Evolutionary conservation across 2,113 vertebrate genomes (phyloP).

Genomic region (Barbus barbus): DNA sequence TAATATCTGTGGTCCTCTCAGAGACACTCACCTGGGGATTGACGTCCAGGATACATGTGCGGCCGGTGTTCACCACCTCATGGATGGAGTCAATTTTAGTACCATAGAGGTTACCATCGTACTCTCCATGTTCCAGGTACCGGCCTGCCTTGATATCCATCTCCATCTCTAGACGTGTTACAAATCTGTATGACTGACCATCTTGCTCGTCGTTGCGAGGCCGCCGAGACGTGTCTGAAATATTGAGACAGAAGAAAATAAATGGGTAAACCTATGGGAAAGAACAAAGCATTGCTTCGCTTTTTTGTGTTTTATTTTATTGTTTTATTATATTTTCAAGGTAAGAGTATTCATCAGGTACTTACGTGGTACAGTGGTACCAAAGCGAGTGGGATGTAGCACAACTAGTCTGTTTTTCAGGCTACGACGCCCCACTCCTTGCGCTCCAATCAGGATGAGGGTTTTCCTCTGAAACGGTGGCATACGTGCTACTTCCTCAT

Average conservation of each 20-base stretch:
- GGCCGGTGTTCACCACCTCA: slow-evolving; percentile 88
- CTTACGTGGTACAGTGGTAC: slow-evolving; percentile 96
- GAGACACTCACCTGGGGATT: slow-evolving; percentile 86
- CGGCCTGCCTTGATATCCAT: slow-evolving; percentile 89
- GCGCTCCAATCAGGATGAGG: slow-evolving; percentile 93
- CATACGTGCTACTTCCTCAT: slow-evolving; percentile 97
- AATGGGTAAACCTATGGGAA: neutral
- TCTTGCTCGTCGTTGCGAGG: slow-evolving; percentile 91
- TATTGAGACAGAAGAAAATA: neutral
- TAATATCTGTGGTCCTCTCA: neutral
- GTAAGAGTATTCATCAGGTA: slow-evolving; percentile 34
- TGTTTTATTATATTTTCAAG: neutral
- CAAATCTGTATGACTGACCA: slow-evolving; percentile 92
- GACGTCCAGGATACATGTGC: slow-evolving; percentile 96
- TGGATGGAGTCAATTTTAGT: slow-evolving; percentile 98
- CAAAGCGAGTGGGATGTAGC: slow-evolving; percentile 87
- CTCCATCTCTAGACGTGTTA: slow-evolving; percentile 92
- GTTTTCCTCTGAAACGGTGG: slow-evolving; percentile 97
- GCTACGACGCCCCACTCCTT: slow-evolving; percentile 95
- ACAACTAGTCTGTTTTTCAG: slow-evolving; percentile 96
- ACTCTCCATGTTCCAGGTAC: slow-evolving; percentile 96
- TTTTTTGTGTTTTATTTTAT: too few relatives aligned
- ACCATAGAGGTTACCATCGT: slow-evolving; percentile 97
- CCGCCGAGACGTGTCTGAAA: slow-evolving; percentile 89
- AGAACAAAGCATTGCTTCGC: too few relatives aligned